Evolutionary conservation across 2,888 invertebrate genomes (phyloP).

Genomic region (Scelioninae gen. 1): DNA sequence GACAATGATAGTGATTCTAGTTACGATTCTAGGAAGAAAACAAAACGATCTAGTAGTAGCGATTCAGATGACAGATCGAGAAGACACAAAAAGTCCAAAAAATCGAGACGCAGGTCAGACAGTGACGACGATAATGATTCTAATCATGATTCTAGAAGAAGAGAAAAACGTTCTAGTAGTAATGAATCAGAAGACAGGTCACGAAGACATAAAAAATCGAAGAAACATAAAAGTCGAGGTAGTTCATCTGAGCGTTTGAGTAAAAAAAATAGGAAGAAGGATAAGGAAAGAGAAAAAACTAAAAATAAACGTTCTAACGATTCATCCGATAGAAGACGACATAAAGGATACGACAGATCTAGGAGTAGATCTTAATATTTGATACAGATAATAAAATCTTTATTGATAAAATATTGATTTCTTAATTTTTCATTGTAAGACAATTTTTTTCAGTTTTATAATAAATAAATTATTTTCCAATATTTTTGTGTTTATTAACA

Average conservation of each 20-base stretch:
- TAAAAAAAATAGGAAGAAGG: slow-evolving; percentile 86
- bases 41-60: slow-evolving; percentile 73
- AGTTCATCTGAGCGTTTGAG: slow-evolving; percentile 83
- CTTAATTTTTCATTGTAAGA: too few species aligned
- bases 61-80: slow-evolving; percentile 68
- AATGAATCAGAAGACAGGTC: slow-evolving; percentile 71
- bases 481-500: too few species aligned
- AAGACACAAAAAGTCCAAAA: slow-evolving; percentile 76
- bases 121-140: slow-evolving; percentile 62
- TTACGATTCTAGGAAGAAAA: slow-evolving; percentile 73
- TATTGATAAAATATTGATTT: too few species aligned
- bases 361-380: too few species aligned
- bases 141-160: slow-evolving; percentile 73
- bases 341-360: too few species aligned
- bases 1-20: slow-evolving; percentile 69
- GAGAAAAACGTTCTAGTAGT: slow-evolving; percentile 73
- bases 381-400: too few species aligned
- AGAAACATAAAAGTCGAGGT: slow-evolving; percentile 82
- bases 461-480: too few species aligned
- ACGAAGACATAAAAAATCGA: slow-evolving; percentile 77
- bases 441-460: too few species aligned
- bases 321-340: slow-evolving; percentile 85
- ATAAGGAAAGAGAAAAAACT: slow-evolving; percentile 86
- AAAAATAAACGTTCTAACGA: slow-evolving; percentile 85
- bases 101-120: slow-evolving; percentile 60